Base-by-base conservation (phyloP, 1,140 invertebrate species). In the Sipha flava region DNA sequence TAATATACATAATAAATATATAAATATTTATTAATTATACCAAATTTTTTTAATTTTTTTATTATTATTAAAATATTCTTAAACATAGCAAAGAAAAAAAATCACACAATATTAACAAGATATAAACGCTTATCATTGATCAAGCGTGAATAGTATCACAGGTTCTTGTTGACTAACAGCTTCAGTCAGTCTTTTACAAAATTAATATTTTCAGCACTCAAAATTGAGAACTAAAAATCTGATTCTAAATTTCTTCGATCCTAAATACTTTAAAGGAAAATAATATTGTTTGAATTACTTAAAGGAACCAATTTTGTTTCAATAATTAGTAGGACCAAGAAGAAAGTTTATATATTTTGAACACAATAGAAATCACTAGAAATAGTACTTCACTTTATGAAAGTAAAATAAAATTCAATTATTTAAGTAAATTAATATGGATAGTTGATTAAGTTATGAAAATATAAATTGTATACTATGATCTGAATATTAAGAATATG, bases 91-190 rank as follows among this genome's bases (percentile, higher is more conserved):
- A 77, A 59, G 52, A 57, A 77, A 75, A 75, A 57, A 37, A 52
- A 75, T 54, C 5, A 57, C 52, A 43, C 73, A 70, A 77, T n/a
- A 57, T 77, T 77, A 77, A 59, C 23, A 77, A 77, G 34, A 43
- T 43, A 43, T 26, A 77, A 57, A 54, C 73, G 34, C 47, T 77
- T 37, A 37, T 59, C 31, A 40, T 57, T 31, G 16, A 57, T 54
- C 34, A 77, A 57, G 49, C 73, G 34, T 77, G 52, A 77, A 77
- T 45, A 77, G 21, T 77, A 77, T 77, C 73, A 77, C 73, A 77
- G 73, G 73, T 54, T 40, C 43, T 77, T 54, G 52, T 77, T 77
- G 73, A 77, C 73, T 77, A 77, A 37, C 31, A 77, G 26, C 34
- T 43, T 59, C 52, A 77, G 73, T 77, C 73, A 57, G 10, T 73